Evolutionary conservation across 2,797 vertebrate species (phyloP).

Genomic region (Falco novaeseelandiae): DNA sequence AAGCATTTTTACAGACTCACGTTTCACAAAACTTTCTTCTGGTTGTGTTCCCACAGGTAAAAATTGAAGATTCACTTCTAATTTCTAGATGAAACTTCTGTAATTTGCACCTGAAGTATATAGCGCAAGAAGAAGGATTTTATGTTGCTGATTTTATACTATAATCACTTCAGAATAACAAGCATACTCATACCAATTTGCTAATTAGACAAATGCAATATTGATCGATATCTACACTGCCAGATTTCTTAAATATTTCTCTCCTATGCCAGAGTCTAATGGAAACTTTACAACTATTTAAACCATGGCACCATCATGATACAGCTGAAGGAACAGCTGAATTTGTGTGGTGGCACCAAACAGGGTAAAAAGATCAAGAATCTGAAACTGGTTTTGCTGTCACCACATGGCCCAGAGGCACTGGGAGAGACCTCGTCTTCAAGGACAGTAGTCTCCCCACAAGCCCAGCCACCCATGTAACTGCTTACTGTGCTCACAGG

Average conservation of each 20-base stretch:
- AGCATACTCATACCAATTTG: neutral
- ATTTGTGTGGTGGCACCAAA: neutral
- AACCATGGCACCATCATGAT: neutral
- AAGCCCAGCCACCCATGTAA: neutral
- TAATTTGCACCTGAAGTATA: neutral
- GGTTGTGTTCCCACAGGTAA: neutral
- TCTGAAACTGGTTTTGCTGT: neutral
- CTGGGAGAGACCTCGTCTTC: neutral
- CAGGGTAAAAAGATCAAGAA: neutral
- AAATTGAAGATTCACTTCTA: neutral
- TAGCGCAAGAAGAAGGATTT: rapidly evolving
- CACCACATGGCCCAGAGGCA: too few species aligned
- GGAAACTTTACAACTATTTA: neutral
- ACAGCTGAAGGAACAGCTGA: neutral
- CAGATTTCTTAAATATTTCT: neutral
- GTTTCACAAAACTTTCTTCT: neutral
- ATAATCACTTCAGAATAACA: neutral
- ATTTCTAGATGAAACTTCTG: neutral
- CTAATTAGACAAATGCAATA: neutral
- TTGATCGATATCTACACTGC: neutral
- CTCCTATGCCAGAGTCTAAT: neutral
- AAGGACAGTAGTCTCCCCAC: neutral
- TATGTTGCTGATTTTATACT: neutral
- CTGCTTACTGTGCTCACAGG: rapidly evolving
- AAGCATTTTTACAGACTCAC: neutral